Percentiles rank a stretch among this genome's conserved stretches.
Conservation (phyloP, 2,797 vertebrate species). For the Amblyraja radiata region DNA sequence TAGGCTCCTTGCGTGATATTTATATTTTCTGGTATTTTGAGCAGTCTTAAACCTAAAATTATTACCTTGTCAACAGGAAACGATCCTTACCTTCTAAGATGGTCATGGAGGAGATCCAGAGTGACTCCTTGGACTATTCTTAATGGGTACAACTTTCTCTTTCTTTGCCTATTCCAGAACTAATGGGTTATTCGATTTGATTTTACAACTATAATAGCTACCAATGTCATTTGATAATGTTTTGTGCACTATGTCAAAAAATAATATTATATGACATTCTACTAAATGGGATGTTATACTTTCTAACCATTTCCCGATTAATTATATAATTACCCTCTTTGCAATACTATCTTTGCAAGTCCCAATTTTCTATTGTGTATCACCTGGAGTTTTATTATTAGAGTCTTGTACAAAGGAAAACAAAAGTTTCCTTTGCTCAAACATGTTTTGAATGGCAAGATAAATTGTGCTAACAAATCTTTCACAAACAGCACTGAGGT, state of each 20-base stretch:
- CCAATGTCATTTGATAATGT: neutral
- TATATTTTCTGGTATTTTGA: neutral
- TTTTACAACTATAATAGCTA: neutral
- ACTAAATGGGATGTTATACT: neutral
- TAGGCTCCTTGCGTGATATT: neutral
- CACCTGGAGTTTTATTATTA: neutral
- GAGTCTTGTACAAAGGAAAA: neutral
- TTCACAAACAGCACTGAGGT: neutral
- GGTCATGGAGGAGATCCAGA: neutral
- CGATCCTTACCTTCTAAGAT: neutral
- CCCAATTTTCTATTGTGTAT: neutral
- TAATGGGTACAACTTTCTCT: neutral
- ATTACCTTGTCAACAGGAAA: neutral
- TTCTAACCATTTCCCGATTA: neutral
- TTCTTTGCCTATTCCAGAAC: neutral
- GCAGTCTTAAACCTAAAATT: neutral
- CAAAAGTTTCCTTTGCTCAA: neutral
- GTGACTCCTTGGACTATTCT: neutral
- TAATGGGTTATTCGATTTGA: neutral
- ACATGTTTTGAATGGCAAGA: constrained; percentile 3
- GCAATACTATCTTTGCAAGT: neutral
- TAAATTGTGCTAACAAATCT: constrained; percentile 23
- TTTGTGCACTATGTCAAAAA: neutral
- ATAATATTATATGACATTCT: neutral
- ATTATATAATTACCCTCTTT: neutral